Evolutionary conservation across 2,797 vertebrate genomes (phyloP).

Genomic region (Lacerta bilineata): DNA sequence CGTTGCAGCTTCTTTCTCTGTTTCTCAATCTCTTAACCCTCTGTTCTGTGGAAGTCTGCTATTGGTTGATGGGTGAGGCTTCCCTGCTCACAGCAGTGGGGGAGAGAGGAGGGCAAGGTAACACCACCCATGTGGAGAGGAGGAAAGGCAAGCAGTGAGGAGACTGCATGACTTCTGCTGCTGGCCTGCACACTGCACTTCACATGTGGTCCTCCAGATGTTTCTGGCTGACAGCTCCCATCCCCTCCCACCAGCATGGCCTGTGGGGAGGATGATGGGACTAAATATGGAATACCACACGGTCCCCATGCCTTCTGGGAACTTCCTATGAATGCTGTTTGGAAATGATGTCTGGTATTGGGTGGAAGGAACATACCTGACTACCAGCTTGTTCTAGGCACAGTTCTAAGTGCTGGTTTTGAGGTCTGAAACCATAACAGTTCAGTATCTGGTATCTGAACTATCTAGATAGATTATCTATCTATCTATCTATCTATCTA

Average conservation of each 20-base stretch:
- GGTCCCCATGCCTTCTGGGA: too few relatives aligned
- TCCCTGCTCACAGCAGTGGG: not conserved
- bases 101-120: not conserved
- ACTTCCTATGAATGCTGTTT: too few relatives aligned
- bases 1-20: not conserved
- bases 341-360: not conserved
- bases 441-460: not conserved
- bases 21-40: not conserved
- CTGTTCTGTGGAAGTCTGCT: not conserved
- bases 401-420: not conserved
- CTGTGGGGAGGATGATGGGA: too few relatives aligned
- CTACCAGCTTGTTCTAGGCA: not conserved
- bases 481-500: too few relatives aligned
- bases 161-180: not conserved
- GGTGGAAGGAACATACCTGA: not conserved
- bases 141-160: not conserved
- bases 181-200: not conserved
- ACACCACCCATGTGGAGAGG: not conserved
- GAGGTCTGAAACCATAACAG: not conserved
- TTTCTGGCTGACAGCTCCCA: too few relatives aligned
- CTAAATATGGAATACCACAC: too few relatives aligned
- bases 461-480: too few relatives aligned
- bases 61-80: not conserved
- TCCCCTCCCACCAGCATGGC: too few relatives aligned
- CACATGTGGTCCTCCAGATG: not conserved